These are phyloP conservation scores for Mungos mungo DNA, from an alignment of 2,113 vertebrate genomes.

Conservation along the genomic window DNA sequence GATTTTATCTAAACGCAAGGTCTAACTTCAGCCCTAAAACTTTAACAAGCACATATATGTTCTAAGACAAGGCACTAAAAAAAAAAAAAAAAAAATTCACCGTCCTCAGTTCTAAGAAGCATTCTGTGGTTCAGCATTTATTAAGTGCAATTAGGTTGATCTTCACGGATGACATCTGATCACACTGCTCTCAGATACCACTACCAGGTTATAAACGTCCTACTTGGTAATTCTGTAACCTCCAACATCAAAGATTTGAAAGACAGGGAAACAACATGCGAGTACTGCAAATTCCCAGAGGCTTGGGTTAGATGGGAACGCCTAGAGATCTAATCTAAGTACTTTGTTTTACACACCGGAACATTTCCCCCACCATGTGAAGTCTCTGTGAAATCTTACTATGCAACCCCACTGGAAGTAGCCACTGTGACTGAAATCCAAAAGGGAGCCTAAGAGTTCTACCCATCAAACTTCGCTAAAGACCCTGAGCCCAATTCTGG, in stretches of 20 bases:
- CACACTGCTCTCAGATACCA: not conserved
- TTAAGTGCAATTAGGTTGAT: not conserved
- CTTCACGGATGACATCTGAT: not conserved
- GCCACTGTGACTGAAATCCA: not conserved
- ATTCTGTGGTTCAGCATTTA: not conserved
- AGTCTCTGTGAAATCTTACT: constrained; percentile 25
- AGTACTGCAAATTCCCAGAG: not conserved
- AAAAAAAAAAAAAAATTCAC: not conserved
- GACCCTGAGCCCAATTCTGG: not conserved
- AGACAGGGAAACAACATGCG: not conserved
- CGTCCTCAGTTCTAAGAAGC: not conserved
- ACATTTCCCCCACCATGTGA: not conserved
- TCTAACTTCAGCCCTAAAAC: constrained; percentile 1
- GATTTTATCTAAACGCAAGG: constrained; percentile 13
- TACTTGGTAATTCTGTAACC: not conserved
- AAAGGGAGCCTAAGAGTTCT: not conserved
- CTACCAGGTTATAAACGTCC: not conserved
- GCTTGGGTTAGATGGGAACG: not conserved
- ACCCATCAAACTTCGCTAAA: not conserved
- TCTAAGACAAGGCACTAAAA: not conserved
- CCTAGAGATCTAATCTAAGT: not conserved
- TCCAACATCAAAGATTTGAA: not conserved
- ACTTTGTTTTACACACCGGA: not conserved
- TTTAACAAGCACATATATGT: not conserved
- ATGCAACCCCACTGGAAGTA: not conserved